A percentile compares a stretch with the other conserved stretches of the same genome.
phyloP scores from a whole-genome alignment of 23 tunicate genomes.

The Ascidia mentula region DNA sequence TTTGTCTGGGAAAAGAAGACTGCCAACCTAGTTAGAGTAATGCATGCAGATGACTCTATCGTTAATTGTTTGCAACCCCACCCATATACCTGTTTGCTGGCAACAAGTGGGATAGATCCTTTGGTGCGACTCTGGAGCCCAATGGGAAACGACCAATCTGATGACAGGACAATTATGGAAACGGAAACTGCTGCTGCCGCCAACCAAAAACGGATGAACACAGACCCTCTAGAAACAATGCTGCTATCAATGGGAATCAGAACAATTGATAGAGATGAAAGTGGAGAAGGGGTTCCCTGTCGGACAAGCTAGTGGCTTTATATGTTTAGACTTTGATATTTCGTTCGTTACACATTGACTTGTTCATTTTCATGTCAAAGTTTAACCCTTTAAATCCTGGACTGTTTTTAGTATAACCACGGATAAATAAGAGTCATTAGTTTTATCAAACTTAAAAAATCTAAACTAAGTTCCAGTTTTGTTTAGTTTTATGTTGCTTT shows the following conservation, averaged over 20 bases:
- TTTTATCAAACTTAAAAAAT: too few species aligned
- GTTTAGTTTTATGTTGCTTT: too few species aligned
- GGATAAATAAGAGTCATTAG: too few species aligned
- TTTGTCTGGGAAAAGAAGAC: slow-evolving; percentile 82
- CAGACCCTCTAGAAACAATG: slow-evolving; percentile 67
- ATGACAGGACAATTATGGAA: slow-evolving; percentile 38
- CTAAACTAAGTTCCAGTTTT: too few species aligned
- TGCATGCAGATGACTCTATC: slow-evolving; percentile 79
- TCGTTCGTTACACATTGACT: too few species aligned
- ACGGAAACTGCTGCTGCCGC: slow-evolving; percentile 55
- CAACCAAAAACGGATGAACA: slow-evolving; percentile 75
- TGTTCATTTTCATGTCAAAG: too few species aligned
- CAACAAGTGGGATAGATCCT: slow-evolving; percentile 91
- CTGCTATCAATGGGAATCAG: slow-evolving; percentile 77
- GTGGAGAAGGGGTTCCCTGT: slow-evolving; percentile 40
- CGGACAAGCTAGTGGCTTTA: slow-evolving; percentile 20
- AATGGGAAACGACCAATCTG: neutral
- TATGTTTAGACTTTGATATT: too few species aligned
- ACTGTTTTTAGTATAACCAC: too few species aligned
- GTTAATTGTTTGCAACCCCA: slow-evolving; percentile 97
- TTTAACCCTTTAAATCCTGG: too few species aligned
- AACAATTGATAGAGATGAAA: slow-evolving; percentile 22
- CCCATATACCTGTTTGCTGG: slow-evolving; percentile 65
- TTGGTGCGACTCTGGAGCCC: slow-evolving; percentile 86
- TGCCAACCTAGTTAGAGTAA: slow-evolving; percentile 60